Conservation (phyloP, 2,113 vertebrate species). For the Platanista minor region DNA sequence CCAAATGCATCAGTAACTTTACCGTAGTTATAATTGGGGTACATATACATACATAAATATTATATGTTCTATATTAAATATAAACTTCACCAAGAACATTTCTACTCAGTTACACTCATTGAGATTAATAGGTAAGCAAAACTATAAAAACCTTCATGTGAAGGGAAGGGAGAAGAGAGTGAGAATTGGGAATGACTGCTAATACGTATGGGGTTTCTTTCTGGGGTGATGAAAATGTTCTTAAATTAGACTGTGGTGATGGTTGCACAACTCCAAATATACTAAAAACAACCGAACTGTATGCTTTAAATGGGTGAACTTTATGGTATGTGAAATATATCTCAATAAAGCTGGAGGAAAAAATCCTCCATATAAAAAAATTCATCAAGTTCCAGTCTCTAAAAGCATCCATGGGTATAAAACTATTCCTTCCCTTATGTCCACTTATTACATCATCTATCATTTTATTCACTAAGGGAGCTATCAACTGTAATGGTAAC, state of each 20-base stretch:
- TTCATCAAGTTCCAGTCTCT: background rate
- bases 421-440: background rate
- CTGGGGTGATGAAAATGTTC: background rate
- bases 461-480: background rate
- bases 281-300: background rate
- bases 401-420: background rate
- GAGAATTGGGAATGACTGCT: background rate
- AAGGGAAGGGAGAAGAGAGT: background rate
- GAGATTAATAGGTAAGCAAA: background rate
- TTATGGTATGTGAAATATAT: background rate
- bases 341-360: background rate
- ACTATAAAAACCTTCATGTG: background rate
- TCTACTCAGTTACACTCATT: background rate
- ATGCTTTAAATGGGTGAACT: background rate
- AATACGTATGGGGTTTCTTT: background rate
- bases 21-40: background rate
- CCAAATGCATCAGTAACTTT: background rate
- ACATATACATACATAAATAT: background rate
- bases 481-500: background rate
- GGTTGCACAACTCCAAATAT: background rate
- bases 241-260: background rate
- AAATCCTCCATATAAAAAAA: background rate
- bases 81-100: background rate
- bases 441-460: background rate
- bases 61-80: background rate